Base-by-base conservation (phyloP, 2,888 invertebrate species). In the Thymelicus lineola region DNA sequence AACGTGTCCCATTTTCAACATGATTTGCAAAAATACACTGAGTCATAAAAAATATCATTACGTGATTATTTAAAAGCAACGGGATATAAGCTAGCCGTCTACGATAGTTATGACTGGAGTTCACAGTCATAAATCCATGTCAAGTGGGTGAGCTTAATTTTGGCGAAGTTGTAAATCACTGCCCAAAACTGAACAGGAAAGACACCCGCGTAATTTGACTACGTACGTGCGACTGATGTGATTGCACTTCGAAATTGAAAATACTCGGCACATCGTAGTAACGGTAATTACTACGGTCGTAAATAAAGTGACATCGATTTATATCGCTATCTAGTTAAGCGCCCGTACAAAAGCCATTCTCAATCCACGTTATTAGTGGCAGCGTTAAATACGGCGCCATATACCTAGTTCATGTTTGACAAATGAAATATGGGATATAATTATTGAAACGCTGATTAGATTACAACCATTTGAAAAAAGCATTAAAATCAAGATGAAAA, bases 121-220 rank as follows among this genome's bases (percentile, higher is more conserved):
- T 12, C 42, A 75, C 71, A 74, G 72, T 75, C 74, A 72, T 75
- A 75, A 76, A 73, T 77, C 78, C 76, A 80, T 77, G 79, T 82
- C 81, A 80, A 78, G 79, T 69, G 63, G 57, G 62, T 63, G 63
- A 57, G 62, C 63, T 58, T 63, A 57, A 82, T 79, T 90, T 88
- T 84, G 87, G 87, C 81, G 79, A 75, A 80, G 87, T 81, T 82
- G 83, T 90, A 89, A 90, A 90, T 90, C 86, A 90, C 77, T 76
- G 76, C 88, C 68, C 68, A 62, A 68, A 60, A 68, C 68, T 57
- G 62, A 68, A 68, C 62, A 62, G 68, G 55, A 62, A 57, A 68
- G 62, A 55, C 68, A 68, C 62, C 45, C 48, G 68, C 57, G 53
- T 62, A 46, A 65, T 68, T 68, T 68, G 57, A 66, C 60, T 46